These are phyloP conservation scores for Melieria omissa DNA, from an alignment of 2,888 invertebrate genomes.

Conservation along the genomic window DNA sequence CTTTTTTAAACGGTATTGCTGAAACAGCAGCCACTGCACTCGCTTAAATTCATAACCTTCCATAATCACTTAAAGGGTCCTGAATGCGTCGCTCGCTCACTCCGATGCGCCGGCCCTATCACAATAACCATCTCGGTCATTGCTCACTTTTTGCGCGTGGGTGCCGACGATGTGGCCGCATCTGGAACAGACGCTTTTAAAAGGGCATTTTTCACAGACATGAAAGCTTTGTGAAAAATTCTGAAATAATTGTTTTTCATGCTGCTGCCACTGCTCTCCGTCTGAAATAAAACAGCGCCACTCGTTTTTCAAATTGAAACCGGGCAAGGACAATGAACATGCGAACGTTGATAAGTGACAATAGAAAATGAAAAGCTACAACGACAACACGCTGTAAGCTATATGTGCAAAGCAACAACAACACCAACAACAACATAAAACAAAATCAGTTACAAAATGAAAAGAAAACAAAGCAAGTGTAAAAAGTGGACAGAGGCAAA, in stretches of 20 bases:
- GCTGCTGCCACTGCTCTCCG: not conserved
- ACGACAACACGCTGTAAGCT: slow-evolving; percentile 1
- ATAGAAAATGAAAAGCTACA: slow-evolving; percentile 42
- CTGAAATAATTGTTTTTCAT: slow-evolving; percentile 29
- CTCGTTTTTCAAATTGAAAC: slow-evolving; percentile 8
- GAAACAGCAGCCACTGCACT: not conserved
- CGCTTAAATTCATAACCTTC: too few species aligned
- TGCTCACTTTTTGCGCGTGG: too few species aligned
- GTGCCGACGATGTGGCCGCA: too few species aligned
- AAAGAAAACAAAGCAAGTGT: too few species aligned
- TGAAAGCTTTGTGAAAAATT: slow-evolving; percentile 27
- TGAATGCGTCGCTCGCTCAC: too few species aligned
- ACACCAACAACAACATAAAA: too few species aligned
- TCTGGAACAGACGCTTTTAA: not conserved
- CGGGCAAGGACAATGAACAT: not conserved
- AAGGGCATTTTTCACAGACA: not conserved
- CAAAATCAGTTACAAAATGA: too few species aligned
- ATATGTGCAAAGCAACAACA: not conserved
- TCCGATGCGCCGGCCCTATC: too few species aligned
- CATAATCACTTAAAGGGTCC: too few species aligned
- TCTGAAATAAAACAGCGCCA: not conserved
- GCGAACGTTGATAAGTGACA: slow-evolving; percentile 41
- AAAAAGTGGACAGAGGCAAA: too few species aligned
- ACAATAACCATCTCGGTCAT: too few species aligned
- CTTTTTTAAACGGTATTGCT: not conserved